Evolutionary conservation across 1,140 invertebrate species (phyloP), one percentile per base, ranked within the genome.

Genomic region (Linepithema humile): DNA sequence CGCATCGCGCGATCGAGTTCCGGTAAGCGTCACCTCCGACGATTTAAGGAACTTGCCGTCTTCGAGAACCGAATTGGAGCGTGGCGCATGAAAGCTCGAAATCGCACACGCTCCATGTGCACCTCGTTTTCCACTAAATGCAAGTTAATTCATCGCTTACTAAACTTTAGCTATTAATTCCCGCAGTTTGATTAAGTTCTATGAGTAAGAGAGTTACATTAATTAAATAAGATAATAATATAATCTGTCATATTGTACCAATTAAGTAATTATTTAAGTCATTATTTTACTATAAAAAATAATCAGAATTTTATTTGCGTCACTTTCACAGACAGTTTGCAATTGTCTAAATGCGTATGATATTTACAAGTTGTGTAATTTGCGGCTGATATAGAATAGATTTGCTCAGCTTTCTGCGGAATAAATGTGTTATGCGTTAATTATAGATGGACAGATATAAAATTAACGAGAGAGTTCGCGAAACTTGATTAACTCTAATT

Each of bases 11-110:
- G 32, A 3, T 15, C 50, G 5, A 83, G 84, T 88, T 89, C 80
- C 69, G 70, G 40, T 64, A 65, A 88, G 62, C 69, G 20, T 85
- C 59, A 85, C 26, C n/a, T 20, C 62, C 50, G 48, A 83, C 65
- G 50, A 40, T 69, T 57, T 32, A 55, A 77, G 29, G 57, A 82
- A 64, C 70, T 55, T 26, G 53, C 59, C 55, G 83, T 88, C 67
- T 5, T 69, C 74, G 55, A 55, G 69, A 88, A 80, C 57, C 40
- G 43, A 89, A 88, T 75, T 83, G 23, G 53, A 89, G 48, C 62
- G 17, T 26, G 38, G 0, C 38, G 29, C 17, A 26, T 17, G 15
- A 73, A 82, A 87, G 15, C 55, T 65, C 35, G 12, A 73, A 40
- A 48, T 65, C 26, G n/a, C 23, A 23, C 20, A 10, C 5, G 43